Percentiles rank a stretch among this genome's conserved stretches.
Conservation (phyloP, 2,113 vertebrate genomes). For the Marmota monax region DNA sequence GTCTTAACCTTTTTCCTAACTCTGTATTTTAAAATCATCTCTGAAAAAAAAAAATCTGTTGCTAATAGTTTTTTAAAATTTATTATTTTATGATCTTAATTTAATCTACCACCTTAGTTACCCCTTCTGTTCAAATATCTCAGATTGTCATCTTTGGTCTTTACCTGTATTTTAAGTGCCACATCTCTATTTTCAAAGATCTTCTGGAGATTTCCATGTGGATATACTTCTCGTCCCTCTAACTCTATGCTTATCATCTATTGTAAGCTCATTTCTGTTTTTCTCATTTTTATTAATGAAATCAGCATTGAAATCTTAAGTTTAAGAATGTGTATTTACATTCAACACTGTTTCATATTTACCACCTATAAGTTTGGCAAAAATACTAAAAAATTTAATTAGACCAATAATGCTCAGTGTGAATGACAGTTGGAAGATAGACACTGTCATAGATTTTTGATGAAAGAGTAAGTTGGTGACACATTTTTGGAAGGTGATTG, state of each 20-base stretch:
- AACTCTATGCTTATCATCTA: neutral
- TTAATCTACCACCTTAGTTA: neutral
- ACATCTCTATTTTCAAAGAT: neutral
- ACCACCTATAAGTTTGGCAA: neutral
- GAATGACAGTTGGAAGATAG: neutral
- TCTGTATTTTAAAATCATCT: neutral
- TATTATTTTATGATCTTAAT: neutral
- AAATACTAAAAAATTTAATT: neutral
- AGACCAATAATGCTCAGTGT: neutral
- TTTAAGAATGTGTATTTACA: neutral
- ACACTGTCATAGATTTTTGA: neutral
- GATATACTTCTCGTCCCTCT: neutral
- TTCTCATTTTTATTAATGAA: neutral
- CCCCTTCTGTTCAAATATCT: neutral
- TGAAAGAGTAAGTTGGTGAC: neutral
- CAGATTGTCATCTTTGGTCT: neutral
- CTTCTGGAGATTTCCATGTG: neutral
- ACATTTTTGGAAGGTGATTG: neutral
- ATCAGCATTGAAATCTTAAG: neutral
- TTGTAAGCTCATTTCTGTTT: no score
- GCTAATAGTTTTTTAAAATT: neutral
- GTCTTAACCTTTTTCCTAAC: slow-evolving; percentile 1
- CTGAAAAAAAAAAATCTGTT: neutral
- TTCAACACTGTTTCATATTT: neutral
- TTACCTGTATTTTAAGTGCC: neutral